Base-by-base conservation (phyloP, 2,797 vertebrate species). In the Sphenopsis melanotis region DNA sequence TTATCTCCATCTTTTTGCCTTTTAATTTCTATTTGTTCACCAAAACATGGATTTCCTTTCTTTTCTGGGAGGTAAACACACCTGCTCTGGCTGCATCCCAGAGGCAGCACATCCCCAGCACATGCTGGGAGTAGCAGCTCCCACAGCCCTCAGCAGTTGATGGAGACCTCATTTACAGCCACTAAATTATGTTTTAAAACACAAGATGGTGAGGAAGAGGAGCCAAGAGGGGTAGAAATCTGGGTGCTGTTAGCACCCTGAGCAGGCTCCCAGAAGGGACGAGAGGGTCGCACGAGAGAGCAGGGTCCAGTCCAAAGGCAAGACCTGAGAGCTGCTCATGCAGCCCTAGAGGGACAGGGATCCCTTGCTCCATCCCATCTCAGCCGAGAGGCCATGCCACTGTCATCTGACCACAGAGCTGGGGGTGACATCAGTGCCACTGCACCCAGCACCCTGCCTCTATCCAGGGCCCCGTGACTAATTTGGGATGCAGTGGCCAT, bases 401-500 rank as follows among this genome's bases (percentile, higher is more conserved):
- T 47, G 14, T 30, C 50, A 50, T 6, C 47, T 1, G 3, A 37
- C 56, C 12, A 14, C 0, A 0, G 65, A 65, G 12, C 3, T 2
- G 7, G 69, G 14, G 12, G 22, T 65, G 79, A 72, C 15, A 88
- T 63, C 76, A 49, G 30, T 83, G 70, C 39, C 76, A 53, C 69
- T 11, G 8, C 50, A 46, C 42, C 37, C 66, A 52, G 61, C 19
- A 12, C 75, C 55, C 83, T 34, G 64, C 46, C 42, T 87, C 92
- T 39, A 42, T 66, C 70, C 92, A 75, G 66, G 27, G 87, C 75
- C 49, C 76, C 9, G 0, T 22, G 70, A 90, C 72, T 97, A 89
- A 97, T 97, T 92, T 61, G 95, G 76, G 87, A 96, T 87, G 91
- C 37, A 29, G 84, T 39, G 76, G 92, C 92, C 95, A 55, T 94